Percentiles rank a stretch among this genome's conserved stretches.
Conservation (phyloP, 2,888 invertebrate species). For the Drosophila paracracens region DNA sequence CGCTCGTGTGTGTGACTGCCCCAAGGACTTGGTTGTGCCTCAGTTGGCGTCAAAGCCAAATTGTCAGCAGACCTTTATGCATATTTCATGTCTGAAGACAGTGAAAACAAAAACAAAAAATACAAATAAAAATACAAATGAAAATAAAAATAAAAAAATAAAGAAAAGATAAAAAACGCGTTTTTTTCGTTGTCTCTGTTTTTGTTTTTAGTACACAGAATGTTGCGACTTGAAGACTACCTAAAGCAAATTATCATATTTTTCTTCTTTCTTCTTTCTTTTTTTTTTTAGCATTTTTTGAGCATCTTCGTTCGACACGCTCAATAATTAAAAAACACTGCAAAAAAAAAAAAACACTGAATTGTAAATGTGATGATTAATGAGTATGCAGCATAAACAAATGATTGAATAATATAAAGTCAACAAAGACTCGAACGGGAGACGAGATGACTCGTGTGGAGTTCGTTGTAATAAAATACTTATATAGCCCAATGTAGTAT, state of each 20-base stretch:
- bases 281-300: not conserved
- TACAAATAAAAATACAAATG: not conserved
- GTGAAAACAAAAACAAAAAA: slow-evolving; percentile 18
- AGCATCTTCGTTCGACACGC: not conserved
- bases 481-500: not conserved
- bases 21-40: slow-evolving; percentile 32
- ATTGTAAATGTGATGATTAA: not conserved
- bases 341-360: not conserved
- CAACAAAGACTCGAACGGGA: not conserved
- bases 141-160: not conserved
- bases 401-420: not conserved
- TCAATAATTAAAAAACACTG: not conserved
- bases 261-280: not conserved
- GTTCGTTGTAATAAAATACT: not conserved
- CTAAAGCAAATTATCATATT: not conserved
- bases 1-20: slow-evolving; percentile 30
- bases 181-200: not conserved
- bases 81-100: slow-evolving; percentile 72
- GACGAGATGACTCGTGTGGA: not conserved
- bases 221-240: not conserved
- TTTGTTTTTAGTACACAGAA: not conserved
- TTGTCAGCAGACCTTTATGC: slow-evolving; percentile 69
- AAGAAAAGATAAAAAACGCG: not conserved
- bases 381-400: not conserved
- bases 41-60: slow-evolving; percentile 47